Percentiles rank a stretch among this genome's conserved stretches.
Evolutionary conservation across 2,113 vertebrate genomes (phyloP).

Genomic region (Sialia sialis): DNA sequence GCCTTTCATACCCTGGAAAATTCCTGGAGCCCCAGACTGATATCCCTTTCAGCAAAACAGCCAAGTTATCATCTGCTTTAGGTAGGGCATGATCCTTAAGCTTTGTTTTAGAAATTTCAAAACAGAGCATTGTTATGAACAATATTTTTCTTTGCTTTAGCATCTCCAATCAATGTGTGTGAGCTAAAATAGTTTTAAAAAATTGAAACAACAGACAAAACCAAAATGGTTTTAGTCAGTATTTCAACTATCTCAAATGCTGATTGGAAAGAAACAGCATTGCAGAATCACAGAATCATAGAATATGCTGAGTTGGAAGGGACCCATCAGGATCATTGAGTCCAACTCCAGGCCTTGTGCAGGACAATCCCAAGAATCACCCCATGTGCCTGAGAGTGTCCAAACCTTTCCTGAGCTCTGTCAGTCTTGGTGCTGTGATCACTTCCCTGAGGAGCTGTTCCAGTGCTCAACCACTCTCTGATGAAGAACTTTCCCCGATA

Average conservation of each 20-base stretch:
- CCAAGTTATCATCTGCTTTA: neutral
- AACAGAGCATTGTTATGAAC: neutral
- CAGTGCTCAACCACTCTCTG: neutral
- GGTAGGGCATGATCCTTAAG: neutral
- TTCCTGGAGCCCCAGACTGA: neutral
- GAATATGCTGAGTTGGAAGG: neutral
- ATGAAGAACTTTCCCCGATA: neutral
- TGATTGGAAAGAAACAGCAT: neutral
- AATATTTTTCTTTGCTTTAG: neutral
- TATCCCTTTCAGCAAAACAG: neutral
- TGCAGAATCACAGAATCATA: neutral
- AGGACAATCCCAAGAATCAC: neutral
- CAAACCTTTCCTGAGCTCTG: neutral
- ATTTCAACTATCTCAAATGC: neutral
- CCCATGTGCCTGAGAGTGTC: neutral
- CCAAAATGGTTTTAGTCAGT: neutral
- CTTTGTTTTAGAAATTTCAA: neutral
- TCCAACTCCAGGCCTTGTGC: neutral
- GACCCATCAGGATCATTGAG: fast-evolving
- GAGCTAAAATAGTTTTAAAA: neutral
- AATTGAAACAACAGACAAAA: neutral
- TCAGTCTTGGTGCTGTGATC: neutral
- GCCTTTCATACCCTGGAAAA: neutral
- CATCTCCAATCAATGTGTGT: neutral
- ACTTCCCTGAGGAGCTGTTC: neutral